phyloP scores from a whole-genome alignment of 2,888 invertebrate genomes.

The Eutolmus rufibarbis region DNA sequence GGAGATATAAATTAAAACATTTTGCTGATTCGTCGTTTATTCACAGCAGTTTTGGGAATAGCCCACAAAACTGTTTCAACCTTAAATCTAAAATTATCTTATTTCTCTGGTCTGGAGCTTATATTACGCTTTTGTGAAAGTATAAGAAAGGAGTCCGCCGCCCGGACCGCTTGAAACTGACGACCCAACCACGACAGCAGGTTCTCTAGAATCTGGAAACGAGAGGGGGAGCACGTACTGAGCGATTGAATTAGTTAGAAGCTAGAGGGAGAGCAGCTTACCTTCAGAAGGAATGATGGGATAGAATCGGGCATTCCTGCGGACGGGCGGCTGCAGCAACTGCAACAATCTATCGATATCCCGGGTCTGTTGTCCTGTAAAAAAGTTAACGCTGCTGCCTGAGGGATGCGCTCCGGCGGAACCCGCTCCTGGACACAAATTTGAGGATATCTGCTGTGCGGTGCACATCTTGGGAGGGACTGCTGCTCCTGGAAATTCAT shows the following conservation, averaged over 20 bases:
- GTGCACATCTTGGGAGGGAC: background rate
- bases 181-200: background rate
- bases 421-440: background rate
- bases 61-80: background rate
- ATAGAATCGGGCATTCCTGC: too few species aligned
- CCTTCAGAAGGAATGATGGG: background rate
- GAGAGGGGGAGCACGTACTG: background rate
- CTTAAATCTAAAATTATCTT: background rate
- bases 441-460: background rate
- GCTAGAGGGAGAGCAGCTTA: background rate
- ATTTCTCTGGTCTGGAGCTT: background rate
- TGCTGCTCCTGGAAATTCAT: background rate
- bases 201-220: background rate
- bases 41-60: background rate
- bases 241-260: background rate
- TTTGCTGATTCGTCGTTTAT: background rate
- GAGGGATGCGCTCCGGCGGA: background rate
- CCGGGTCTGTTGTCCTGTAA: background rate
- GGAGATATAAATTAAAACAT: slow-evolving; percentile 11
- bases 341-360: background rate
- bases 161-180: background rate
- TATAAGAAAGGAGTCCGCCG: background rate
- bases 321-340: background rate
- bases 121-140: background rate
- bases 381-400: background rate